phyloP scores from a whole-genome alignment of 1,140 invertebrate genomes.

The Apis florea region DNA sequence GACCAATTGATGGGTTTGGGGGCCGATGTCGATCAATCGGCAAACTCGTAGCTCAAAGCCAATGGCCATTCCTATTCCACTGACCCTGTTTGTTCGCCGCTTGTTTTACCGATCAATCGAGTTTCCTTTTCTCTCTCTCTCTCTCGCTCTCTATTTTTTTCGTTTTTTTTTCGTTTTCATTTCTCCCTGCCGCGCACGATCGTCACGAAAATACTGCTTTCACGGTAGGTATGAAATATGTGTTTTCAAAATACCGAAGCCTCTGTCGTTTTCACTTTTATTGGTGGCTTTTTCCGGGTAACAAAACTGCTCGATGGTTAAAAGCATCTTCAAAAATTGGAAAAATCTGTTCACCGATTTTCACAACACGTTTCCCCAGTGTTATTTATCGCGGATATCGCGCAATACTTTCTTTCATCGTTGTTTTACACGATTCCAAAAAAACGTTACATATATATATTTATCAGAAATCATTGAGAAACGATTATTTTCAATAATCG shows the following conservation, averaged over 20 bases:
- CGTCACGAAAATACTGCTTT: neutral
- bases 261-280: constrained; percentile 17
- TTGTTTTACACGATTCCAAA: too few species aligned
- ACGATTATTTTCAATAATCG: too few species aligned
- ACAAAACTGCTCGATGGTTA: neutral
- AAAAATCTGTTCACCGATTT: neutral
- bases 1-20: constrained; percentile 70
- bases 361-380: too few species aligned
- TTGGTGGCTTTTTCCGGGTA: neutral
- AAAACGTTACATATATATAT: too few species aligned
- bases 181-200: constrained; percentile 6
- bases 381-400: neutral
- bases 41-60: constrained; percentile 62
- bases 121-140: neutral
- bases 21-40: constrained; percentile 66
- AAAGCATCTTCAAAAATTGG: neutral
- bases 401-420: neutral
- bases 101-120: constrained; percentile 48
- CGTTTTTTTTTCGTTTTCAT: constrained; percentile 22
- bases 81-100: constrained; percentile 66
- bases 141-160: too few species aligned
- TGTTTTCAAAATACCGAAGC: neutral
- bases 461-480: too few species aligned
- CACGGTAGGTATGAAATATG: constrained; percentile 22
- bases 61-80: constrained; percentile 58